phyloP scores from a whole-genome alignment of 2,888 invertebrate species.

The Cheiracanthium punctorium region DNA sequence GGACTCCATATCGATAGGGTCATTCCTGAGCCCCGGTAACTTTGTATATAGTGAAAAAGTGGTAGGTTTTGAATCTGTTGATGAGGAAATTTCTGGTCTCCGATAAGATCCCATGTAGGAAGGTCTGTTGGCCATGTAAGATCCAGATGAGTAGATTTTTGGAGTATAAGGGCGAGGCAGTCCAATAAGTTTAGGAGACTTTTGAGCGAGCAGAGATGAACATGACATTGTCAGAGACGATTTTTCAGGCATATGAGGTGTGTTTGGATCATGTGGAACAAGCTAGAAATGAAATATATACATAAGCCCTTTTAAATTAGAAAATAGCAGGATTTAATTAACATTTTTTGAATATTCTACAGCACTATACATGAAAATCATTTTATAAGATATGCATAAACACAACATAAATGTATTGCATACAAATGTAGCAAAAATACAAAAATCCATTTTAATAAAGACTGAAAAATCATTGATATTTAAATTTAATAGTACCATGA shows the following conservation, averaged over 20 bases:
- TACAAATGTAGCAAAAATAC: no score
- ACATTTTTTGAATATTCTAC: no score
- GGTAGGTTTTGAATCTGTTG: constrained; percentile 63
- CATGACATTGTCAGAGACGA: constrained; percentile 52
- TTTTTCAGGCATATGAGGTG: constrained; percentile 65
- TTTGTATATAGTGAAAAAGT: constrained; percentile 71
- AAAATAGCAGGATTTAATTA: no score
- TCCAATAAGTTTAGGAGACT: constrained; percentile 80
- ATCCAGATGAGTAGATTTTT: constrained; percentile 81
- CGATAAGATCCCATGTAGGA: constrained; percentile 80
- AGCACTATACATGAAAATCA: no score
- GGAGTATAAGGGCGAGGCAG: constrained; percentile 81
- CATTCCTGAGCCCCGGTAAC: constrained; percentile 72
- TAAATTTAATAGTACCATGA: no score
- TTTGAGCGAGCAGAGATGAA: constrained; percentile 55
- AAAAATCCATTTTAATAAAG: no score
- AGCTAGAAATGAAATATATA: constrained; percentile 41
- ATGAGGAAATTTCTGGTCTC: constrained; percentile 74
- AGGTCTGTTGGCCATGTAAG: constrained; percentile 84
- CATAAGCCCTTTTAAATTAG: no score
- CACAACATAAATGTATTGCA: no score
- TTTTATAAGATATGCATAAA: no score
- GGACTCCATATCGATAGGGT: constrained; percentile 51
- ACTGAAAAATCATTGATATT: no score
- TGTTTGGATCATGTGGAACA: constrained; percentile 63